Conservation (phyloP, 2,888 invertebrate genomes). For the Morpho achilles region DNA sequence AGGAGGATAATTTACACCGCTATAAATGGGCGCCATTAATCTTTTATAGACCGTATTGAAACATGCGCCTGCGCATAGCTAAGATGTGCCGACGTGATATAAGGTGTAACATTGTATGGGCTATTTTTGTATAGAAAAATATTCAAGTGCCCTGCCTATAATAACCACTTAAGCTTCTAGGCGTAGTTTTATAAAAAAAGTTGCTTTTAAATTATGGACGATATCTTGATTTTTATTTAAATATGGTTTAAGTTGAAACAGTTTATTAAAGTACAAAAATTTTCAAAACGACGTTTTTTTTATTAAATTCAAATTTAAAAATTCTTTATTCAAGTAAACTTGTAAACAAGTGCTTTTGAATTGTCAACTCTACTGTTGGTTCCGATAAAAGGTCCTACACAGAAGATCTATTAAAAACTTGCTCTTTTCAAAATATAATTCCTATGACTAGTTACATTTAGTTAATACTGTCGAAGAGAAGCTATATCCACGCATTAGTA, state of each 20-base stretch:
- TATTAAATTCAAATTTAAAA: too few species aligned
- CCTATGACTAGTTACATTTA: too few species aligned
- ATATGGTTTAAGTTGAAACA: too few species aligned
- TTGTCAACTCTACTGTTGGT: too few species aligned
- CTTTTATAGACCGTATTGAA: slow-evolving; percentile 53
- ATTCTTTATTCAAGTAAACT: too few species aligned
- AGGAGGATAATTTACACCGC: slow-evolving; percentile 51
- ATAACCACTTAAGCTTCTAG: slow-evolving; percentile 13
- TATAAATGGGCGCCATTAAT: slow-evolving; percentile 59
- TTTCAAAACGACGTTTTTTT: background rate
- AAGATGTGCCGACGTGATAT: slow-evolving; percentile 39
- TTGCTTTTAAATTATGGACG: background rate
- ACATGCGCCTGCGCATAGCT: slow-evolving; percentile 47
- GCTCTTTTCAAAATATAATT: too few species aligned
- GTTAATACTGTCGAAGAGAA: too few species aligned
- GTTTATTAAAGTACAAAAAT: background rate
- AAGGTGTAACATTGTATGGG: slow-evolving; percentile 16
- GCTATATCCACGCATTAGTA: too few species aligned
- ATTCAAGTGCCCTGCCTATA: background rate
- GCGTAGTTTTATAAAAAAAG: slow-evolving; percentile 2
- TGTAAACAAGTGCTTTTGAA: too few species aligned
- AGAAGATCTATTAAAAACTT: too few species aligned
- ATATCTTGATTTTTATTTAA: too few species aligned
- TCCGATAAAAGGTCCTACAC: too few species aligned
- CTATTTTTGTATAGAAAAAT: slow-evolving; percentile 17